A percentile compares a stretch with the other conserved stretches of the same genome.
Evolutionary conservation across 1,140 invertebrate genomes (phyloP).

Genomic region (Psix sp.): DNA sequence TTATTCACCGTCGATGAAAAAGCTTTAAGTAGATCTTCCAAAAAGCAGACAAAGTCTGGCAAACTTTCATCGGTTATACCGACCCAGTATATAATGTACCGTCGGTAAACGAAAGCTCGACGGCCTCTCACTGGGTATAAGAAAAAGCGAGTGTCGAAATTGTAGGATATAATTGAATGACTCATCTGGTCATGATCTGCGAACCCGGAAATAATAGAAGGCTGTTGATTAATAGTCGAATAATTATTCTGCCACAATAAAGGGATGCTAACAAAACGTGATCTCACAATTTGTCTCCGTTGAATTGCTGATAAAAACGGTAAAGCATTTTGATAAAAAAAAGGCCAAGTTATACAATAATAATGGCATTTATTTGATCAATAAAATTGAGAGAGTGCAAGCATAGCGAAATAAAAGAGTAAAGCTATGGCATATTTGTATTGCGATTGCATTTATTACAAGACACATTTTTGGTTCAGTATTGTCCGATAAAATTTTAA

Average conservation of each 20-base stretch:
- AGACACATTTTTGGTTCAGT: too few relatives aligned
- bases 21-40: slow-evolving; percentile 5
- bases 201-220: slow-evolving; percentile 11
- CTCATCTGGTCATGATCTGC: slow-evolving; percentile 16
- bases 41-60: too few relatives aligned
- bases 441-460: neutral
- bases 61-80: slow-evolving; percentile 1
- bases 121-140: too few relatives aligned
- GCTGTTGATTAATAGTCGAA: slow-evolving; percentile 26
- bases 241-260: slow-evolving; percentile 12
- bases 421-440: neutral
- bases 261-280: slow-evolving; percentile 14
- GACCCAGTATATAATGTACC: neutral
- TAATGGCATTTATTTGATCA: slow-evolving; percentile 48
- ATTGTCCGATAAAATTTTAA: too few relatives aligned
- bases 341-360: slow-evolving; percentile 11
- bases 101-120: too few relatives aligned
- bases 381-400: slow-evolving; percentile 41
- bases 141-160: slow-evolving; percentile 20
- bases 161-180: slow-evolving; percentile 21
- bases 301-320: neutral
- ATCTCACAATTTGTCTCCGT: neutral
- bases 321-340: slow-evolving; percentile 13
- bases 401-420: slow-evolving; percentile 9
- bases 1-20: slow-evolving; percentile 29